Conservation (phyloP, 2,888 invertebrate genomes). For the Corbicula japonica region DNA sequence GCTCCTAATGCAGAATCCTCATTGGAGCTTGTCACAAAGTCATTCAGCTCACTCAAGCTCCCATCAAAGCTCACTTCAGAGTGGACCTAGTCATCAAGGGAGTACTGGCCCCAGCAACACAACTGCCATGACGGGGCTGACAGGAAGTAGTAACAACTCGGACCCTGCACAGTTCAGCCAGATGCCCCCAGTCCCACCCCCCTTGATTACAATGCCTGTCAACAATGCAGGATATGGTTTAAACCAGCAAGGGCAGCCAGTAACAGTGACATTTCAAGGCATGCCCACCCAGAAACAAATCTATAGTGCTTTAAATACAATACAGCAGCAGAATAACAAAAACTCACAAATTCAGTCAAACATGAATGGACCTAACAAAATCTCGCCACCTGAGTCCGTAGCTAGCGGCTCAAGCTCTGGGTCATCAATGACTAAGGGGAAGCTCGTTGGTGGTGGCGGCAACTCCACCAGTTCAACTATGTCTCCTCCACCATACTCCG, state of each 20-base stretch:
- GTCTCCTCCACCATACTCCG: constrained; percentile 67
- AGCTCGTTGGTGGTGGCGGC: constrained; percentile 61
- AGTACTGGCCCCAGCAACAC: constrained; percentile 88
- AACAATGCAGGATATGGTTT: constrained; percentile 32
- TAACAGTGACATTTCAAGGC: constrained; percentile 69
- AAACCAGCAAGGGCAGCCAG: constrained; percentile 50
- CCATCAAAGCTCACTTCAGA: constrained; percentile 81
- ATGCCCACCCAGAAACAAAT: constrained; percentile 68
- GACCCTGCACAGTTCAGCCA: constrained; percentile 68
- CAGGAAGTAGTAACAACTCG: constrained; percentile 81
- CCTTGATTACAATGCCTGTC: constrained; percentile 63
- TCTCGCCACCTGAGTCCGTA: constrained; percentile 83
- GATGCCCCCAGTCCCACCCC: constrained; percentile 56
- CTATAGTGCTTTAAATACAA: constrained; percentile 68
- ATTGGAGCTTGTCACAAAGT: constrained; percentile 82
- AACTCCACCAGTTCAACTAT: constrained; percentile 57
- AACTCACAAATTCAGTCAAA: constrained; percentile 60
- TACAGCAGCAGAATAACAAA: constrained; percentile 68
- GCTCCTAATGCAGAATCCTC: constrained; percentile 78
- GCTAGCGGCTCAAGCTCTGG: constrained; percentile 83
- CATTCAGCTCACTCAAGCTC: constrained; percentile 82
- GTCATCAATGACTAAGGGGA: constrained; percentile 67
- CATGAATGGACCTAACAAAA: constrained; percentile 74
- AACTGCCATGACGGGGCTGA: constrained; percentile 87
- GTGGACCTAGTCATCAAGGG: constrained; percentile 84